phyloP scores from a whole-genome alignment of 2,797 vertebrate species.

The Enteromius unitaeniatus region DNA sequence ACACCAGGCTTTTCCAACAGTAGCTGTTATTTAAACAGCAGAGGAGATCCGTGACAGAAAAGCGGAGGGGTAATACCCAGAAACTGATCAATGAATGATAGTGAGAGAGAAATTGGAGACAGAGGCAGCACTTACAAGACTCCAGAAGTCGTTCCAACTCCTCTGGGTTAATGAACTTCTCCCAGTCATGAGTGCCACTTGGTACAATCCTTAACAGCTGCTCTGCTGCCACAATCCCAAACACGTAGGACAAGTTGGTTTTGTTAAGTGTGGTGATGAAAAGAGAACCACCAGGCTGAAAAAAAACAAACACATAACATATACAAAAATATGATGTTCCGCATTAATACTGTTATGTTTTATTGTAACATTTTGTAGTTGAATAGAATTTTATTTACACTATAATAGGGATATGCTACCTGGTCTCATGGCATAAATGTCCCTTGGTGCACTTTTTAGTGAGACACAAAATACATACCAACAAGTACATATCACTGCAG shows the following conservation, averaged over 20 bases:
- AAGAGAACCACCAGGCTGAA: slow-evolving; percentile 89
- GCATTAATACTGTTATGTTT: background rate
- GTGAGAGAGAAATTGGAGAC: background rate
- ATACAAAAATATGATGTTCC: background rate
- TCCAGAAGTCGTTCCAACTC: slow-evolving; percentile 88
- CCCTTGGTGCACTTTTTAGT: too few species aligned
- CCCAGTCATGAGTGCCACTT: slow-evolving; percentile 93
- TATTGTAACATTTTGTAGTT: background rate
- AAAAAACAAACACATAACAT: background rate
- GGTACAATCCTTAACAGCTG: slow-evolving; percentile 88
- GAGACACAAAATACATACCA: too few species aligned
- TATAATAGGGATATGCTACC: background rate
- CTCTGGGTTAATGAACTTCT: slow-evolving; percentile 92
- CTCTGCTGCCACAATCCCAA: slow-evolving; percentile 90
- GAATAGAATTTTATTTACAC: background rate
- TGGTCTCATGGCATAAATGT: too few species aligned
- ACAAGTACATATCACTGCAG: too few species aligned
- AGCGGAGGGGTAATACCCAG: background rate
- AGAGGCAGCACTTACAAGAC: slow-evolving; percentile 83
- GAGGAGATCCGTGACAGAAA: background rate
- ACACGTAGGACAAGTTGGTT: slow-evolving; percentile 89
- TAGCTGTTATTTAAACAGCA: background rate
- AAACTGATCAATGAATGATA: background rate
- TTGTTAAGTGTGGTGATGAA: slow-evolving; percentile 96
- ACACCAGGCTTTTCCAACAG: background rate